Evolutionary conservation across 2,113 vertebrate genomes (phyloP), one percentile per base, ranked within the genome.

Genomic region (Halichoeres trimaculatus): DNA sequence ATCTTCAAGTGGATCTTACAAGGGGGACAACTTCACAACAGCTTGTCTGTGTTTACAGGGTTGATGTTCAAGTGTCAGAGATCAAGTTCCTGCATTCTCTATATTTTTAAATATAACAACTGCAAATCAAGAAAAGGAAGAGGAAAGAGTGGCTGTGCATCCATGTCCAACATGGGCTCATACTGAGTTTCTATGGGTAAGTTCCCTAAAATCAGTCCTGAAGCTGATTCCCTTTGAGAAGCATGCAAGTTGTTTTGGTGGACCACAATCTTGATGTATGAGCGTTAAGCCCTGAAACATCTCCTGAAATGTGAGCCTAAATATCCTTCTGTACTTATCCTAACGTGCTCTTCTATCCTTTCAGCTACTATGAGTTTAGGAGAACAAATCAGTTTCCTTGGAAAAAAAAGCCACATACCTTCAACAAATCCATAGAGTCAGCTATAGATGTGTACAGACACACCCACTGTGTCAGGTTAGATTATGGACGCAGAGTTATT

Each of bases 141-240:
- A 35, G 20, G 20, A 14, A 38, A 2, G 2, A 20, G 48, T 61
- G 14, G 13, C 53, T 14, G 67, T 22, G 53, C 26, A 47, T 67
- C 41, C 63, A 51, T 55, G 63, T 3, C 19, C 41, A 80, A 26
- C 19, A 20, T 74, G 34, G 22, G 19, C 61, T 53, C 45, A 74
- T 52, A 59, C 23, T 40, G 12, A 3, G 0, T 14, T 51, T 54
- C 19, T 8, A 10, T 45, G 48, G n/a, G n/a, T 8, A 0, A 17
- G 20, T n/a, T 16, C 55, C 24, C 41, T 12, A 24, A 23, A 56
- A 60, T 14, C 2, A 24, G 14, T 48, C 23, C 40, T 64, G 34
- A 54, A 13, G 26, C 60, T 65, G n/a, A 56, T 45, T 19, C 4
- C 4, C 43, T 40, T 40, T 45, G 43, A 19, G 17, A 19, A 19